Base-by-base conservation (phyloP, 2,888 invertebrate species). In the Sesia apiformis region DNA sequence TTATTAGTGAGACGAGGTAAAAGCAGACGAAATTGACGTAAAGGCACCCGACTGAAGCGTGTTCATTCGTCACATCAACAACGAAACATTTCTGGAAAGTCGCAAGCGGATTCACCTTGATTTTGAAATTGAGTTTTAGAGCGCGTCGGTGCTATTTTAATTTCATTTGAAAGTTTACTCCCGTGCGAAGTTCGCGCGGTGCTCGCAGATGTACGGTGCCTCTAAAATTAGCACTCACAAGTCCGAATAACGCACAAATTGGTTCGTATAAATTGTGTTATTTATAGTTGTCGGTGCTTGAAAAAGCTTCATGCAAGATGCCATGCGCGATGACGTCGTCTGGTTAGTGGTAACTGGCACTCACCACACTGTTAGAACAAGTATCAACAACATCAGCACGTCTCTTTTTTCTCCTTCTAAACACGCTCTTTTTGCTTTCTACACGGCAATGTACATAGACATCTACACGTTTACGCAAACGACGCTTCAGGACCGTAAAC, bases 281-380 rank as follows among this genome's bases (percentile, higher is more conserved):
- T 53, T 55, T 40, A 52, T 6, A 8, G n/a, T n/a, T 38, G 7
- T 40, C 40, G 52, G 39, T 52, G 40, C 40, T 39, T 40, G n/a
- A 23, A n/a, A 62, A 74, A 74, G 70, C 69, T 62, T 67, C 81
- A 82, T 83, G 82, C 85, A 74, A 50, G 50, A 81, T 79, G 81
- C 78, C 78, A 78, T 82, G 80, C 78, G 67, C 49, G 41, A 40
- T 38, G 39, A 51, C 46, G 46, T 38, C 38, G n/a, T 51, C 40
- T 52, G 42, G 52, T 55, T 38, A 41, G 78, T 85, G 84, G 78
- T 2, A 23, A 23, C 23, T 70, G 76, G 74, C 79, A 90, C 90
- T 90, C 90, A 90, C 90, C 90, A 89, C 85, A 77, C 88, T 72
- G 75, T 81, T 86, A 86, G 77, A 70, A 75, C 76, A 78, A 75